phyloP scores from a whole-genome alignment of 2,113 vertebrate genomes.

The Gymnocephalus cernua region DNA sequence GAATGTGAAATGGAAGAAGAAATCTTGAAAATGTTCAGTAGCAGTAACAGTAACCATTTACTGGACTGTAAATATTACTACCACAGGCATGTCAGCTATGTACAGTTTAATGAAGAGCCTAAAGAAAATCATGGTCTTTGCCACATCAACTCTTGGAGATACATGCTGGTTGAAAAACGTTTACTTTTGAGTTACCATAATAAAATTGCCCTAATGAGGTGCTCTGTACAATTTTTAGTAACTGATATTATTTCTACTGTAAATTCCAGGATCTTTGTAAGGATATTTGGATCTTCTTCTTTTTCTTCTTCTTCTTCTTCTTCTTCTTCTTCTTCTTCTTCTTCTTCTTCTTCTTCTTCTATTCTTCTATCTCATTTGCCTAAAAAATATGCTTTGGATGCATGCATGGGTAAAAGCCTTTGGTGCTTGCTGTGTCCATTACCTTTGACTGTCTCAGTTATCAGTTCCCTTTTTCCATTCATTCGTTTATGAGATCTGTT shows the following conservation, averaged over 20 bases:
- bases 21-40: neutral
- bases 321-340: neutral
- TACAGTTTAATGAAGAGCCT: slow-evolving; percentile 13
- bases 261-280: neutral
- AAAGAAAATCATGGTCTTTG: slow-evolving; percentile 12
- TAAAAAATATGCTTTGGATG: slow-evolving; percentile 25
- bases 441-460: slow-evolving; percentile 33
- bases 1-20: slow-evolving; percentile 2
- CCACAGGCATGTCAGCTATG: slow-evolving; percentile 36
- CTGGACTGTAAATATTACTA: slow-evolving; percentile 11
- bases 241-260: neutral
- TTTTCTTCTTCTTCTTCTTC: no score
- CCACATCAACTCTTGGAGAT: slow-evolving; percentile 3
- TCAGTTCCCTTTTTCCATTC: slow-evolving; percentile 74
- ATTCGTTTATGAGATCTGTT: slow-evolving; percentile 67
- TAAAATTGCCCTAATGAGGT: neutral
- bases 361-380: neutral
- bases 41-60: slow-evolving; percentile 8
- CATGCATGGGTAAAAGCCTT: slow-evolving; percentile 12
- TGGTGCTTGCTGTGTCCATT: slow-evolving; percentile 11
- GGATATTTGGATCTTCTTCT: neutral
- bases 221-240: neutral
- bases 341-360: neutral
- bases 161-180: neutral
- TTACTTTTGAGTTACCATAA: neutral